Percentiles rank a stretch among this genome's conserved stretches.
phyloP scores from a whole-genome alignment of 2,113 vertebrate species.

The Dolichotis patagonum region DNA sequence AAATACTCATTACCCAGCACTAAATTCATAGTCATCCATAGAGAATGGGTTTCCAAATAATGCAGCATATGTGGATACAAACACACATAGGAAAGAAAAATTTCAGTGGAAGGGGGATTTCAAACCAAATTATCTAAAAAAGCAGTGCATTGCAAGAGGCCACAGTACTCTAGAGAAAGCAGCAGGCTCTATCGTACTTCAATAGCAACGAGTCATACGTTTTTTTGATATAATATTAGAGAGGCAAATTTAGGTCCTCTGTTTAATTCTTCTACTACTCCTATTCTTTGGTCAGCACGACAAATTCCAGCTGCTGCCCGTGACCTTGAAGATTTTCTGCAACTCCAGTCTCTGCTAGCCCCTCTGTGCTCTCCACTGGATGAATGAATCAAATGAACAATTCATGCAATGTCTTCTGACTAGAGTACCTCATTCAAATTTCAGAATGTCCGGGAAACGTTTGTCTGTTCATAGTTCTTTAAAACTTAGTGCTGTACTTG shows the following conservation, averaged over 20 bases:
- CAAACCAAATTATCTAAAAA: conserved; percentile 50
- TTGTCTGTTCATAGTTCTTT: neutral
- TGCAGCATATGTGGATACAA: neutral
- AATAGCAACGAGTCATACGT: neutral
- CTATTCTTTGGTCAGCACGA: neutral
- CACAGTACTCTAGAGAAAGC: neutral
- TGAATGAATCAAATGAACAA: conserved; percentile 35
- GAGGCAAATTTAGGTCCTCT: neutral
- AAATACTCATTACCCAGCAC: conserved; percentile 45
- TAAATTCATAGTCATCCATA: conserved; percentile 56
- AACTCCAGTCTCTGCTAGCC: neutral
- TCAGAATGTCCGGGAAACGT: neutral
- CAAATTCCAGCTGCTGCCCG: neutral
- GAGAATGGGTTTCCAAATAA: conserved; percentile 54
- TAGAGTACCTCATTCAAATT: neutral
- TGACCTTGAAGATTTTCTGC: neutral
- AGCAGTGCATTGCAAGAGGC: conserved; percentile 8
- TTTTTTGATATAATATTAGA: conserved; percentile 38
- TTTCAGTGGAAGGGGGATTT: neutral
- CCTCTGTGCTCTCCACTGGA: neutral
- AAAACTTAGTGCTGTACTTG: neutral
- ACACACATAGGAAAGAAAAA: conserved; percentile 3
- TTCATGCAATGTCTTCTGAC: neutral
- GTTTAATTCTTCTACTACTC: neutral
- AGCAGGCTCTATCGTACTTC: neutral